These are phyloP conservation scores for Limulus polyphemus DNA, from an alignment of 2,888 invertebrate genomes.

Conservation along the genomic window DNA sequence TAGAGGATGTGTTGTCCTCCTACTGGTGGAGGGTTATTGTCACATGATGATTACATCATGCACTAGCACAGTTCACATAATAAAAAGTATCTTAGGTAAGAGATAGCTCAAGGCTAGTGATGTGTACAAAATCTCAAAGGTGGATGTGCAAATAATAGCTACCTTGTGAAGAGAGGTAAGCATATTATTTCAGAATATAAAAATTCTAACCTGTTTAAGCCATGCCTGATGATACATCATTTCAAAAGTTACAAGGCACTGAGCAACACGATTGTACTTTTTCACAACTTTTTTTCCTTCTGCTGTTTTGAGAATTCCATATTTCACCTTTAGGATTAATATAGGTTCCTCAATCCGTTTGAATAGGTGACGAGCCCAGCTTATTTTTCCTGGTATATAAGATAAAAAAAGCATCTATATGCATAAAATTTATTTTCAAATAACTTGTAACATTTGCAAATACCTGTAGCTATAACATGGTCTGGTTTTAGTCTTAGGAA, in stretches of 20 bases:
- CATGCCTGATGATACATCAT: conserved; percentile 7
- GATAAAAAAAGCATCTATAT: conserved; percentile 12
- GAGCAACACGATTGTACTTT: conserved; percentile 11
- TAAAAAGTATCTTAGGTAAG: too few species aligned
- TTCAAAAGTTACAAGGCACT: conserved; percentile 6
- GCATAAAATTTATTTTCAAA: too few species aligned
- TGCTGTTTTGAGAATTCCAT: conserved; percentile 8
- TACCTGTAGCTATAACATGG: too few species aligned
- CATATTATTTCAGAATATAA: neutral
- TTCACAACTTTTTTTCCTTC: conserved; percentile 13
- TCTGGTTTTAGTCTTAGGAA: too few species aligned
- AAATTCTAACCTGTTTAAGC: conserved; percentile 13
- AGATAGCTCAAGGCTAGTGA: too few species aligned
- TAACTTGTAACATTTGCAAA: too few species aligned
- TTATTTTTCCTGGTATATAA: conserved; percentile 24
- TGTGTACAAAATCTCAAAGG: too few species aligned
- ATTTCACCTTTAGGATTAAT: conserved; percentile 5
- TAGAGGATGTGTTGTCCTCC: too few species aligned
- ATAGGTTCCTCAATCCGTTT: conserved; percentile 13
- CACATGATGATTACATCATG: too few species aligned
- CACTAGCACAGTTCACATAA: too few species aligned
- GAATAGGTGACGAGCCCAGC: conserved; percentile 14
- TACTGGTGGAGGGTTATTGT: too few species aligned
- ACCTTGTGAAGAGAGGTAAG: neutral
- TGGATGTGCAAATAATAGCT: too few species aligned